Percentiles rank a stretch among this genome's conserved stretches.
phyloP scores from a whole-genome alignment of 2,113 vertebrate species.

The Chlorodrepanis virens region DNA sequence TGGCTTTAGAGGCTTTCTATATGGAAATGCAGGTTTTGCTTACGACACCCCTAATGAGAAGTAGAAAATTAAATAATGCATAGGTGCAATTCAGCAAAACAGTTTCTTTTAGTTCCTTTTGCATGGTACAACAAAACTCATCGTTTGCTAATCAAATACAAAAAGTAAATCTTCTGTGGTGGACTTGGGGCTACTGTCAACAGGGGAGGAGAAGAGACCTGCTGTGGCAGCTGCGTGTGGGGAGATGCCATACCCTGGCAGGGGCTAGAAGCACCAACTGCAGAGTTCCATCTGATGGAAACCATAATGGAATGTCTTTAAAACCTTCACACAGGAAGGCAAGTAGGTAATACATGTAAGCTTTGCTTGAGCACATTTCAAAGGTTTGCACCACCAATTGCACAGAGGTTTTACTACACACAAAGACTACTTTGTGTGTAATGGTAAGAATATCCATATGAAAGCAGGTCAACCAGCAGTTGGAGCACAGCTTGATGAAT shows the following conservation, averaged over 20 bases:
- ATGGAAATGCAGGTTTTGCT: neutral
- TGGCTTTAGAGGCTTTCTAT: neutral
- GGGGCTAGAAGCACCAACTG: neutral
- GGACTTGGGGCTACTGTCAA: neutral
- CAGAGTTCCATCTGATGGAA: neutral
- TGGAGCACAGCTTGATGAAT: neutral
- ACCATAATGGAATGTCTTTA: neutral
- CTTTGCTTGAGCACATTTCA: neutral
- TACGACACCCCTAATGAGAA: neutral
- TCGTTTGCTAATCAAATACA: neutral
- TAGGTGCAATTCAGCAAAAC: neutral
- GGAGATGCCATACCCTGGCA: neutral
- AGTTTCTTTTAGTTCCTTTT: neutral
- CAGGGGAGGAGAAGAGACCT: neutral
- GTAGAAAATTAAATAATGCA: neutral
- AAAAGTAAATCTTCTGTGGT: neutral
- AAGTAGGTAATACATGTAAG: neutral
- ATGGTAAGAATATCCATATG: neutral
- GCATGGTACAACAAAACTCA: neutral
- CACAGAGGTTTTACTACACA: neutral
- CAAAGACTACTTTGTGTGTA: neutral
- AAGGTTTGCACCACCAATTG: neutral
- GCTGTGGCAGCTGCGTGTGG: rapidly evolving
- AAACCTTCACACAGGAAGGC: neutral
- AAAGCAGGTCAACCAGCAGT: neutral